phyloP scores from a whole-genome alignment of 2,797 vertebrate species.

The Buceros bicornis region DNA sequence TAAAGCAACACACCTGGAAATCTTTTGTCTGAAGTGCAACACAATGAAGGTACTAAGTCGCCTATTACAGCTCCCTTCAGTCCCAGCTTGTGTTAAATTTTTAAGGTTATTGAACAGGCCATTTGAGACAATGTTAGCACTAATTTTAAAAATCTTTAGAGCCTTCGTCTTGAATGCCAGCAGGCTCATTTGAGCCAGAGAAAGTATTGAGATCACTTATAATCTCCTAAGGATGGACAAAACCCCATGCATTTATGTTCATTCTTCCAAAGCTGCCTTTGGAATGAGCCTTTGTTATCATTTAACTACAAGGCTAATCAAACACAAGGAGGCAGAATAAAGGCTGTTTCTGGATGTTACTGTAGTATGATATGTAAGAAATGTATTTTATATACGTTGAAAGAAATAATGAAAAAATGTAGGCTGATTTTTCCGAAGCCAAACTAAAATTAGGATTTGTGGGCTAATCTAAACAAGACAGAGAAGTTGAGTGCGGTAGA shows the following conservation, averaged over 20 bases:
- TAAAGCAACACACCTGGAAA: slow-evolving; percentile 44
- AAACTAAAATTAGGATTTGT: background rate
- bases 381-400: background rate
- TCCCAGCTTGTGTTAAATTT: slow-evolving; percentile 23
- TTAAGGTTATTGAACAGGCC: slow-evolving; percentile 22
- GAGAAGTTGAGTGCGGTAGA: background rate
- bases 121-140: background rate
- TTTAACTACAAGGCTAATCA: background rate
- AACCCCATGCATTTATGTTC: background rate
- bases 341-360: background rate
- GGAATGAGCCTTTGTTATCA: background rate
- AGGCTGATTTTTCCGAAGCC: background rate
- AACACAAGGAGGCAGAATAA: background rate
- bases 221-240: slow-evolving; percentile 1
- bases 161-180: slow-evolving; percentile 4
- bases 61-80: background rate
- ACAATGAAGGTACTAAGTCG: background rate
- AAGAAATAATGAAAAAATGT: background rate
- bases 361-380: background rate
- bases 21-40: background rate
- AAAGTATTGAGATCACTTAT: background rate
- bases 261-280: slow-evolving; percentile 17
- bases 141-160: slow-evolving; percentile 23
- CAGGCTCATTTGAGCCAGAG: slow-evolving; percentile 29
- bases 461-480: background rate